Conservation (phyloP, 1,140 invertebrate genomes). For the Euwallacea fornicatus region DNA sequence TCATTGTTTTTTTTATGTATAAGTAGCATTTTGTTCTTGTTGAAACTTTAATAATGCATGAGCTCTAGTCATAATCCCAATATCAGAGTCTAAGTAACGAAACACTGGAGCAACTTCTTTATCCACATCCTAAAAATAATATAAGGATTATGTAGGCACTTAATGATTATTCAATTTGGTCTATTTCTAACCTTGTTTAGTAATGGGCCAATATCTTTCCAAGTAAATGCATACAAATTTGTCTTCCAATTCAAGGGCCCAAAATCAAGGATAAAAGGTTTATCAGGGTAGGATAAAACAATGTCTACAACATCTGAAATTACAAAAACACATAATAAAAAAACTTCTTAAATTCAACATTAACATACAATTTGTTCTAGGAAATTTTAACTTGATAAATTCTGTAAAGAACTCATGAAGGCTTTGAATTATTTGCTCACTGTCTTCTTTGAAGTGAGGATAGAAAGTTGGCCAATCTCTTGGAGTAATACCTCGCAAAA, state of each 20-base stretch:
- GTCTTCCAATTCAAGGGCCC: constrained; percentile 47
- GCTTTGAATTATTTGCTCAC: constrained; percentile 45
- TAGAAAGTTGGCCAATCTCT: constrained; percentile 52
- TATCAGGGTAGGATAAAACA: constrained; percentile 45
- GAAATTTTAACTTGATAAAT: constrained; percentile 45
- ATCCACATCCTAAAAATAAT: constrained; percentile 39
- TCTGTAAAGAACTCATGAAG: constrained; percentile 45
- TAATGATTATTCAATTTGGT: neutral
- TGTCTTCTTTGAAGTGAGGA: constrained; percentile 49
- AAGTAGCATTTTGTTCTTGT: neutral
- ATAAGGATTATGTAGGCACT: neutral
- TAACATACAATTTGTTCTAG: constrained; percentile 44
- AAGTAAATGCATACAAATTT: constrained; percentile 50
- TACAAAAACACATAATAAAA: too few species aligned
- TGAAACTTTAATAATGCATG: constrained; percentile 34
- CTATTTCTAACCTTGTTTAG: constrained; percentile 42
- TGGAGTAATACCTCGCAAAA: constrained; percentile 48
- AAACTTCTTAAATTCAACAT: neutral
- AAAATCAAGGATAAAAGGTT: constrained; percentile 47
- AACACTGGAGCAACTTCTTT: constrained; percentile 49
- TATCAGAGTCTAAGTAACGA: constrained; percentile 49
- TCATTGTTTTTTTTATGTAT: neutral
- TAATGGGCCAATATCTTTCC: constrained; percentile 48
- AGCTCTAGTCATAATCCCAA: constrained; percentile 46
- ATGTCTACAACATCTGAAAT: constrained; percentile 49